A percentile compares a stretch with the other conserved stretches of the same genome.
Conservation (phyloP, 1,140 invertebrate genomes). For the Trichomalopsis sarcophagae region DNA sequence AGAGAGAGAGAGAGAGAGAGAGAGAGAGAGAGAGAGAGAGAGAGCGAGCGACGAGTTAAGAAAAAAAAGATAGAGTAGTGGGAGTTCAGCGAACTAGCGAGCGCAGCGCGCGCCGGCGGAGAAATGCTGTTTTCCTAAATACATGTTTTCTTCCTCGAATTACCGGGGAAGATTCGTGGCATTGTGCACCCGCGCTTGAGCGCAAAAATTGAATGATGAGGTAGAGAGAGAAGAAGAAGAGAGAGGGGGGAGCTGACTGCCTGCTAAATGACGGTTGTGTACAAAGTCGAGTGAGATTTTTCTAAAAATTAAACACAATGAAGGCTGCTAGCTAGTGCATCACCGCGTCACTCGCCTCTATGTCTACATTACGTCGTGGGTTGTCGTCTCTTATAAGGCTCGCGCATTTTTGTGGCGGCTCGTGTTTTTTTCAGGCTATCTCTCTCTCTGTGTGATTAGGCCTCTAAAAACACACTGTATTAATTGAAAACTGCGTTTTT, state of each 20-base stretch:
- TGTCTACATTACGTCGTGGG: constrained; percentile 27
- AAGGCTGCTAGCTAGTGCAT: neutral
- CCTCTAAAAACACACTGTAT: constrained; percentile 43
- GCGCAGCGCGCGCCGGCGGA: neutral
- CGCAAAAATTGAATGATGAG: constrained; percentile 49
- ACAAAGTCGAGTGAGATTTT: constrained; percentile 50
- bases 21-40: neutral
- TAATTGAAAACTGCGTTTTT: constrained; percentile 48
- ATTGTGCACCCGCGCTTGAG: constrained; percentile 21
- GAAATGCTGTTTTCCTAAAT: constrained; percentile 47
- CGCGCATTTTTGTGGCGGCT: constrained; percentile 41
- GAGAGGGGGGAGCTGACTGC: neutral
- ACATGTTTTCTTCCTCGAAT: constrained; percentile 43
- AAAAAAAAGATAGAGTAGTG: neutral
- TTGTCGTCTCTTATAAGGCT: neutral
- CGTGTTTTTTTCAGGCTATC: constrained; percentile 28
- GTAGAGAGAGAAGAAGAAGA: neutral
- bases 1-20: too few species aligned
- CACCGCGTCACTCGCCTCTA: neutral
- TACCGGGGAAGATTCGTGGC: constrained; percentile 21
- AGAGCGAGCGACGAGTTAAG: neutral
- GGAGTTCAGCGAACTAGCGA: neutral
- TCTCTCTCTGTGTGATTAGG: constrained; percentile 15
- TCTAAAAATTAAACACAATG: constrained; percentile 52
- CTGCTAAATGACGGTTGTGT: constrained; percentile 45